These are phyloP conservation scores for Rousettus leschenaultii DNA, from an alignment of 2,113 vertebrate genomes.

Conservation along the genomic window DNA sequence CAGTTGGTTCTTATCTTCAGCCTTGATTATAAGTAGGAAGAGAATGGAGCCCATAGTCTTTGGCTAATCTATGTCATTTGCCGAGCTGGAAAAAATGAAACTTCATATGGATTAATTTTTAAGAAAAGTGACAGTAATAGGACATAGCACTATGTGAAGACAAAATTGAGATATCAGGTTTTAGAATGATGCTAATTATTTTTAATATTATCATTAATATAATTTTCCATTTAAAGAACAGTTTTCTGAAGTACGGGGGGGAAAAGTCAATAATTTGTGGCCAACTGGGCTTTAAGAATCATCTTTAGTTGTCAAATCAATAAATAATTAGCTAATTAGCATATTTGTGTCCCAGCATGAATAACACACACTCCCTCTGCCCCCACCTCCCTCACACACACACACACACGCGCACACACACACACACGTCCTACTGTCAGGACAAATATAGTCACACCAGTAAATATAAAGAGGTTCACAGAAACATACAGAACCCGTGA, in stretches of 20 bases:
- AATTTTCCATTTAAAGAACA: constrained; percentile 35
- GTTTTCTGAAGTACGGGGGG: background rate
- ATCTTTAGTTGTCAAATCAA: constrained; percentile 61
- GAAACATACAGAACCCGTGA: background rate
- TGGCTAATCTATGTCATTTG: background rate
- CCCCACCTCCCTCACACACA: background rate
- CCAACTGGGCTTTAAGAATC: constrained; percentile 49
- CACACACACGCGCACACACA: background rate
- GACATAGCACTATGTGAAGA: background rate
- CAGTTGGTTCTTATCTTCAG: background rate
- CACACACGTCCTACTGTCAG: background rate
- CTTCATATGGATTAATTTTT: background rate
- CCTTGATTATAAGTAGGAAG: background rate
- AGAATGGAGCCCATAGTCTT: background rate
- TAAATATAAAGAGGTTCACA: background rate
- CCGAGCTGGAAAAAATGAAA: background rate
- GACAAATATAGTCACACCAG: background rate
- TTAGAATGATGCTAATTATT: constrained; percentile 37
- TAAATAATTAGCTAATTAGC: constrained; percentile 64
- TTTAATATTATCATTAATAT: constrained; percentile 48
- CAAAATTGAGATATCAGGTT: constrained; percentile 26
- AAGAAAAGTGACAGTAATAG: background rate
- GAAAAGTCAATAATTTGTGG: constrained; percentile 40
- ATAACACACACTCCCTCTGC: background rate
- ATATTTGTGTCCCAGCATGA: background rate